phyloP scores from a whole-genome alignment of 2,797 vertebrate genomes.

The Sebastolobus alascanus region DNA sequence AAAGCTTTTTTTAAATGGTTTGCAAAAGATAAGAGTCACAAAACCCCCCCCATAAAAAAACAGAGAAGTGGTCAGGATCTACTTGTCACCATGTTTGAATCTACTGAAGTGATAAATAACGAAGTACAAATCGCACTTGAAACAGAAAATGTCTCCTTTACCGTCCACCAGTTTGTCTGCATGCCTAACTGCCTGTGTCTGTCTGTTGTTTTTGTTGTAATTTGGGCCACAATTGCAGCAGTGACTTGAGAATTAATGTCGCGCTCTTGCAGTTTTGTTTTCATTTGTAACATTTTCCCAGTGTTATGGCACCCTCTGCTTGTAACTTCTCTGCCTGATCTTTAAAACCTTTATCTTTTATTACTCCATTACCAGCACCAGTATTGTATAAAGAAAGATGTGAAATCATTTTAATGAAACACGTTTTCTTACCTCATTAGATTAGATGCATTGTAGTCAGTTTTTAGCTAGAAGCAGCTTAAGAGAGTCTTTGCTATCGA shows the following conservation, averaged over 20 bases:
- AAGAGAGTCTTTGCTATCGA: not conserved
- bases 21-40: slow-evolving; percentile 29
- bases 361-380: not conserved
- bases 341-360: slow-evolving; percentile 29
- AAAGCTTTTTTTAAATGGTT: slow-evolving; percentile 18
- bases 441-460: not conserved
- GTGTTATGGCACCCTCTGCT: slow-evolving; percentile 69
- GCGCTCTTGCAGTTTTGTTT: slow-evolving; percentile 72
- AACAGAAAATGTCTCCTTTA: slow-evolving; percentile 64
- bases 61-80: slow-evolving; percentile 23
- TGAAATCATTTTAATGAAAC: not conserved
- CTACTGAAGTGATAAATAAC: slow-evolving; percentile 24
- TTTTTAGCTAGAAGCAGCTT: slow-evolving; percentile 19
- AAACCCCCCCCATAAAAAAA: not conserved
- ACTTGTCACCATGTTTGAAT: slow-evolving; percentile 26
- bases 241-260: slow-evolving; percentile 71
- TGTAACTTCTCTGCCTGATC: slow-evolving; percentile 62
- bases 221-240: slow-evolving; percentile 71
- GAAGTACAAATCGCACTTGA: slow-evolving; percentile 53
- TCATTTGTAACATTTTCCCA: slow-evolving; percentile 58
- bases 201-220: slow-evolving; percentile 73
- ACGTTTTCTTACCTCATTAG: not conserved
- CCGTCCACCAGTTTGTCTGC: slow-evolving; percentile 78
- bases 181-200: slow-evolving; percentile 85
- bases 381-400: not conserved